Evolutionary conservation across 2,797 vertebrate species (phyloP).

Genomic region (Craterocephalus amniculus): DNA sequence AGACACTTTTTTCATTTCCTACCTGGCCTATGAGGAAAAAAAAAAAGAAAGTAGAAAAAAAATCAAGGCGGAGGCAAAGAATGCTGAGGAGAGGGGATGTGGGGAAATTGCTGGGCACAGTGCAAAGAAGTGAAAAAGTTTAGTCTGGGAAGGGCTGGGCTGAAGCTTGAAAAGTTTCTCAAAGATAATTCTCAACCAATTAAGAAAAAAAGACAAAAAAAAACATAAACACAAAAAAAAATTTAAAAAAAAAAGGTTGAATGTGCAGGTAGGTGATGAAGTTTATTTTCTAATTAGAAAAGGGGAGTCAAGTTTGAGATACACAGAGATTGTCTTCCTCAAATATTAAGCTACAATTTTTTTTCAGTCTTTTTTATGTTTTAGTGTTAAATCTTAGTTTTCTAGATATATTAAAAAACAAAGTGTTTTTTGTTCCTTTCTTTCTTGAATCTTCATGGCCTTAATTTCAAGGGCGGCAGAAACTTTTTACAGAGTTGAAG

Average conservation of each 20-base stretch:
- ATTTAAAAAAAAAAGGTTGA: slow-evolving; percentile 79
- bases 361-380: slow-evolving; percentile 85
- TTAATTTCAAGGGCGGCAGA: slow-evolving; percentile 97
- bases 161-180: slow-evolving; percentile 85
- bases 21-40: slow-evolving; percentile 88
- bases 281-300: slow-evolving; percentile 84
- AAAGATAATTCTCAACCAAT: slow-evolving; percentile 82
- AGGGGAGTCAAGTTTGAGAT: slow-evolving; percentile 85
- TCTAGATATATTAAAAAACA: slow-evolving; percentile 90
- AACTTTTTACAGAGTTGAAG: slow-evolving; percentile 89
- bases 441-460: slow-evolving; percentile 98
- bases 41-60: slow-evolving; percentile 82
- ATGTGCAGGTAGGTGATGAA: slow-evolving; percentile 87
- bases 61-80: slow-evolving; percentile 53
- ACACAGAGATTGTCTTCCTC: slow-evolving; percentile 93
- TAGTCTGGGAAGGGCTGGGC: slow-evolving; percentile 87
- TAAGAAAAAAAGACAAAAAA: slow-evolving; percentile 44
- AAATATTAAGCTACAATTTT: slow-evolving; percentile 92
- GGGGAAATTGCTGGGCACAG: slow-evolving; percentile 85
- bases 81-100: slow-evolving; percentile 53
- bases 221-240: slow-evolving; percentile 19
- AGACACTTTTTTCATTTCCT: slow-evolving; percentile 88
- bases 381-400: slow-evolving; percentile 85
- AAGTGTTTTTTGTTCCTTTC: slow-evolving; percentile 71
- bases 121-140: slow-evolving; percentile 84